phyloP scores from a whole-genome alignment of 2,888 invertebrate species.

The Hydrotaea diabolus region DNA sequence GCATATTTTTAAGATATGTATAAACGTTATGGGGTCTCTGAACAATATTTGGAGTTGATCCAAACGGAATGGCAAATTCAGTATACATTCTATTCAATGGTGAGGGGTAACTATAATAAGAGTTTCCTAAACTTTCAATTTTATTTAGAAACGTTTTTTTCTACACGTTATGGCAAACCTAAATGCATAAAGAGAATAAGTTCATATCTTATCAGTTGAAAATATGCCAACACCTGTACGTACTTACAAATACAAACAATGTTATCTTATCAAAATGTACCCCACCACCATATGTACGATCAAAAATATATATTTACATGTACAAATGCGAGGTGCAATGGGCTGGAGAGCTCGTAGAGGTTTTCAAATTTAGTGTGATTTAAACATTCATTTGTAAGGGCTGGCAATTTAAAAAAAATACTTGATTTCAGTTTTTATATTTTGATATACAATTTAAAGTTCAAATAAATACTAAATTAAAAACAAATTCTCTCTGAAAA shows the following conservation, averaged over 20 bases:
- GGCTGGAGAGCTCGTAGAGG: neutral
- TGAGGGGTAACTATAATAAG: too few species aligned
- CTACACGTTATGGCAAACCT: neutral
- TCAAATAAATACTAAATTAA: conserved; percentile 16
- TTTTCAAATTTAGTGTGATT: conserved; percentile 38
- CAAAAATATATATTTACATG: neutral
- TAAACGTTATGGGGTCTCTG: too few species aligned
- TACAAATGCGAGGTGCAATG: neutral
- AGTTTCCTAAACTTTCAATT: conserved; percentile 47
- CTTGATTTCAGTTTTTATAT: too few species aligned
- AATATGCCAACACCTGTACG: neutral
- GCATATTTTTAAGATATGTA: too few species aligned
- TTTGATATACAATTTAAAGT: neutral
- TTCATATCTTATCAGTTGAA: conserved; percentile 54
- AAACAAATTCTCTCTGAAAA: neutral
- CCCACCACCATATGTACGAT: neutral
- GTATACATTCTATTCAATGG: too few species aligned
- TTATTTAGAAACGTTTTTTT: conserved; percentile 15
- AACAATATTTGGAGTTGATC: too few species aligned
- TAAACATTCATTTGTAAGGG: conserved; percentile 22
- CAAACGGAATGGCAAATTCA: too few species aligned
- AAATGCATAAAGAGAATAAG: neutral
- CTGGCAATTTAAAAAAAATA: neutral
- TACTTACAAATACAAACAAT: neutral
- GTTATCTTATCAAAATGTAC: conserved; percentile 7